Evolutionary conservation across 2,113 vertebrate genomes (phyloP).

Genomic region (Ardeotis arabs): DNA sequence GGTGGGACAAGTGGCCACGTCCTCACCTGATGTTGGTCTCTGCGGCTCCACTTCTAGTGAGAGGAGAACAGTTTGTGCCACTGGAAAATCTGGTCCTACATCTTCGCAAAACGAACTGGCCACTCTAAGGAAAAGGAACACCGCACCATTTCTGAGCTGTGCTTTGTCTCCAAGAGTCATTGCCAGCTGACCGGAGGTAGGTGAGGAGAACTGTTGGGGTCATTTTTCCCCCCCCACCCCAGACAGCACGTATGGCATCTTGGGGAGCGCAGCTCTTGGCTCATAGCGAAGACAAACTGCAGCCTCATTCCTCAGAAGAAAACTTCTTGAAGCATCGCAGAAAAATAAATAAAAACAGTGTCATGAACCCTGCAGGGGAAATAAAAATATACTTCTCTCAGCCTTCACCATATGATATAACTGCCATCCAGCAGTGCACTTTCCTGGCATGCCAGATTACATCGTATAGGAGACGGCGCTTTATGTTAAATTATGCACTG

Average conservation of each 20-base stretch:
- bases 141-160: not conserved
- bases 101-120: not conserved
- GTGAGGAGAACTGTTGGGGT: not conserved
- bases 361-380: not conserved
- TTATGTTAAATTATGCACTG: conserved; percentile 38
- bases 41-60: not conserved
- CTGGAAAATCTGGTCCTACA: not conserved
- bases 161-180: not conserved
- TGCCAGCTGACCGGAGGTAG: not conserved
- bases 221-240: not conserved
- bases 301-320: not conserved
- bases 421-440: not conserved
- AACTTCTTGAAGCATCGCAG: not conserved
- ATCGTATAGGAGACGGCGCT: not conserved
- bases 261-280: not conserved
- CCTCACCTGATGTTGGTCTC: not conserved
- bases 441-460: not conserved
- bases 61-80: not conserved
- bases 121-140: not conserved
- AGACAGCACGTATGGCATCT: not conserved
- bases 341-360: not conserved
- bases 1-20: not conserved
- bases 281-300: not conserved
- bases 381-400: not conserved
- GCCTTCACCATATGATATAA: not conserved